Base-by-base conservation (phyloP, 2,888 invertebrate species). In the Mycogona germanica region DNA sequence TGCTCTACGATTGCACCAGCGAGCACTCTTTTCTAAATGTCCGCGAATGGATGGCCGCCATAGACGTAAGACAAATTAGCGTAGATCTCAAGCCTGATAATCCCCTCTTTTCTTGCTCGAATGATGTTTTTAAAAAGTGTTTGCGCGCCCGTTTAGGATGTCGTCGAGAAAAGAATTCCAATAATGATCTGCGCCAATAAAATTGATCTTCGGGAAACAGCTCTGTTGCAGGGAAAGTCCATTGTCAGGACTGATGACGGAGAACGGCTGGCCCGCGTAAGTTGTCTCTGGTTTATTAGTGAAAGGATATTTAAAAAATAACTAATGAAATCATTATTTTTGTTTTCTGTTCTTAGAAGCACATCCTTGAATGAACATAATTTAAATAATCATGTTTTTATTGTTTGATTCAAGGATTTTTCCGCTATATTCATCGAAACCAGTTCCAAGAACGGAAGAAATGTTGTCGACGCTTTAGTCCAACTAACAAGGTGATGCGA, bases 131-230 rank as follows among this genome's bases (percentile, higher is more conserved):
- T 38, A 4, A 26, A 12, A 12, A 12, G n/a, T 35, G 35, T 35
- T 35, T 35, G 12, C 35, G n/a, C 12, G n/a, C n/a, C n/a, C n/a
- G n/a, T n/a, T n/a, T 62, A 77, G 76, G 76, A 76, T 58, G 72
- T 73, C 2, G 70, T 75, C 3, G 69, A 71, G 55, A 72, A 74
- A 58, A 68, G 70, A 53, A 68, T 77, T 50, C 77, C 78, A 1
- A 70, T 78, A 30, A 73, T 78, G 66, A 63, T 78, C n/a, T 75
- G 76, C 55, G 77, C 71, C 19, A 78, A 78, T 64, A 78, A 78
- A 65, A 70, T 70, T 4, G 78, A 78, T 64, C 62, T 76, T 53
- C 63, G 78, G 55, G 65, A 66, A n/a, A 68, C 70, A 37, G 62
- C 66, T 2, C 64, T 60, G 46, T 40, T 57, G 17, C 61, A 47